Evolutionary conservation across 2,113 vertebrate genomes (phyloP), one percentile per base, ranked within the genome.

Genomic region (Hemicordylus capensis): DNA sequence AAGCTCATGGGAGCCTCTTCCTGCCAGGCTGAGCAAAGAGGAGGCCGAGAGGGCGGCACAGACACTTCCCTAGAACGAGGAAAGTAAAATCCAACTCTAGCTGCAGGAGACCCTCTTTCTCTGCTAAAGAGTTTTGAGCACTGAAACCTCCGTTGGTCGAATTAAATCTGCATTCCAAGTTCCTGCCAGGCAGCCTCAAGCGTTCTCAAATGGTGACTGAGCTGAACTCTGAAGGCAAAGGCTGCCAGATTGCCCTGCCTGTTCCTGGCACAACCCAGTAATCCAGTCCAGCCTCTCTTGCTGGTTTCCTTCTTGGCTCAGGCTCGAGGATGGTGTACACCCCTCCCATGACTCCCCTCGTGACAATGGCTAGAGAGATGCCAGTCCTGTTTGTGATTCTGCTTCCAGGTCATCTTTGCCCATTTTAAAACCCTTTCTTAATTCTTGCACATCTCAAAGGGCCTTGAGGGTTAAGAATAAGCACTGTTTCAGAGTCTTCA

Each of bases 41-140:
- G 22, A 4, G 6, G 10, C 4, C 7, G 44, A 15, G 54, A 7
- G 31, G 76, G 10, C 2, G 1, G 1, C 34, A 1, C 4, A 20
- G 59, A 20, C 19, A 15, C 14, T 19, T 51, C 2, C n/a, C n/a
- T 42, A 0, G 7, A 17, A 4, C 42, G 64, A 11, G 19, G 14
- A 39, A 14, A 12, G n/a, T n/a, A n/a, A n/a, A n/a, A n/a, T 51
- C 12, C 48, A 8, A 8, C 12, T 51, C 48, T 12, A 51, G 48
- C 48, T 51, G 6, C 48, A 51, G 12, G 12, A 51, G 6, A 12
- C 48, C 12, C 48, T 51, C 12, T 51, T 51, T 12, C 48, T 51
- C 31, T 26, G 4, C 12, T 12, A 72, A 72, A 15, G 19, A 34
- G 4, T 37, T 17, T 15, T 67, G 28, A n/a, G n/a, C n/a, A n/a